Percentiles rank a stretch among this genome's conserved stretches.
These are phyloP conservation scores for Leptodactylus fuscus DNA, from an alignment of 2,113 vertebrate species.

Conservation along the genomic window DNA sequence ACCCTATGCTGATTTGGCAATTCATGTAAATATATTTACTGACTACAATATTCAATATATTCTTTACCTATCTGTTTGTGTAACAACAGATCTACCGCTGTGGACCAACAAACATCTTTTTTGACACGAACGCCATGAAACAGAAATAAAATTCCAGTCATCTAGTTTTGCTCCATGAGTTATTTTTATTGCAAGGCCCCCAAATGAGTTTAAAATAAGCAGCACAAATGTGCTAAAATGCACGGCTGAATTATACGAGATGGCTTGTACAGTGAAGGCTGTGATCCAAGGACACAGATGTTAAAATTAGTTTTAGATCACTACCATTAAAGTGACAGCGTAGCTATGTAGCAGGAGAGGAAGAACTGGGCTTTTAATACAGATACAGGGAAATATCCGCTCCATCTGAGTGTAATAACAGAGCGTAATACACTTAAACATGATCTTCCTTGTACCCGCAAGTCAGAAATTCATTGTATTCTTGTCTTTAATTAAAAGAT, in stretches of 20 bases:
- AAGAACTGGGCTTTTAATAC: background rate
- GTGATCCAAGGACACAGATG: slow-evolving; percentile 40
- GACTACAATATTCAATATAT: background rate
- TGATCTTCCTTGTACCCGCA: background rate
- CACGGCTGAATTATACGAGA: slow-evolving; percentile 6
- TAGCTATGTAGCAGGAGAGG: background rate
- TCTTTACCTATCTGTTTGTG: background rate
- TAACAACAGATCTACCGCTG: background rate
- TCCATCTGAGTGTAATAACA: slow-evolving; percentile 37
- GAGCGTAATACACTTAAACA: slow-evolving; percentile 30
- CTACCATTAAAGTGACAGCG: slow-evolving; percentile 46
- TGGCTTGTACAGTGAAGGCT: slow-evolving; percentile 2
- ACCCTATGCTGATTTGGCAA: no score
- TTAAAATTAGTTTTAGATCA: slow-evolving; percentile 45
- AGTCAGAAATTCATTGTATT: slow-evolving; percentile 17
- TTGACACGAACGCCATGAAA: background rate
- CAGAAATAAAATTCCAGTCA: background rate
- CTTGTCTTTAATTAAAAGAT: slow-evolving; percentile 25
- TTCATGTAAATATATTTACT: background rate
- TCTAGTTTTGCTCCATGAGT: background rate
- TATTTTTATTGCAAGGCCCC: slow-evolving; percentile 16
- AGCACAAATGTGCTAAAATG: slow-evolving; percentile 35
- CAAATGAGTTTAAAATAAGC: slow-evolving; percentile 46
- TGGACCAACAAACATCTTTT: background rate
- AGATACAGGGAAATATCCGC: background rate